These are phyloP conservation scores for Aphis craccivora DNA, from an alignment of 1,140 invertebrate species.

Conservation along the genomic window DNA sequence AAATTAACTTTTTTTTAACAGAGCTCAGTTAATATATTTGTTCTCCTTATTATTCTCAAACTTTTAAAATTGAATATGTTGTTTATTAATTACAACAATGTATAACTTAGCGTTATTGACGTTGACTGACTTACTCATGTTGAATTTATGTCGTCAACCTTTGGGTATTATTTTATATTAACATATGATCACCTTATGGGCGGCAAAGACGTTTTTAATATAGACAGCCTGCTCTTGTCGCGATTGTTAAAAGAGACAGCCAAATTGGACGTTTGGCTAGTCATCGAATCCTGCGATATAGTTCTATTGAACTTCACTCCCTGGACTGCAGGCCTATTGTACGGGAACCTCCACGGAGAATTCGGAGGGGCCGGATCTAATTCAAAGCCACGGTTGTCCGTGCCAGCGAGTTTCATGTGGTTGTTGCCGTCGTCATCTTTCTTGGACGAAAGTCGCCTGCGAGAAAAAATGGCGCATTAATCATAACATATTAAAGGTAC, in stretches of 20 bases:
- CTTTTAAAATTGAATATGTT: not conserved
- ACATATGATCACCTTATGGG: slow-evolving; percentile 10
- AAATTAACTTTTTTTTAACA: no score
- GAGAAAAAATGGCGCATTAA: slow-evolving; percentile 58
- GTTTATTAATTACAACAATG: not conserved
- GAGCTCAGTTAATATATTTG: no score
- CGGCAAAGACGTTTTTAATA: slow-evolving; percentile 42
- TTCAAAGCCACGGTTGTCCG: slow-evolving; percentile 70
- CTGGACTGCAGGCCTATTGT: slow-evolving; percentile 62
- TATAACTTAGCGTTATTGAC: no score
- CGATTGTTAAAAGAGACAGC: slow-evolving; percentile 54
- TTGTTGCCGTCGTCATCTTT: slow-evolving; percentile 65
- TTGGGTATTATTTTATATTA: not conserved
- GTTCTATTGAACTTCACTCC: slow-evolving; percentile 61
- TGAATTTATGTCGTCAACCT: not conserved
- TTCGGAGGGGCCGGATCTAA: slow-evolving; percentile 67
- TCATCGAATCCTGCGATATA: slow-evolving; percentile 61
- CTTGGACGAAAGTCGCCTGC: slow-evolving; percentile 71
- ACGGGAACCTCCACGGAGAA: slow-evolving; percentile 70
- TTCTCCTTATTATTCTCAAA: no score
- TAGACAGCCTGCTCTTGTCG: slow-evolving; percentile 49
- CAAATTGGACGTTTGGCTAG: slow-evolving; percentile 60
- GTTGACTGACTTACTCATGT: not conserved
- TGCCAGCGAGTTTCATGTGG: slow-evolving; percentile 63
- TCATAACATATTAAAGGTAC: not conserved